A percentile compares a stretch with the other conserved stretches of the same genome.
These are phyloP conservation scores for Pseudomugil tenellus DNA, from an alignment of 2,797 vertebrate genomes.

Conservation along the genomic window DNA sequence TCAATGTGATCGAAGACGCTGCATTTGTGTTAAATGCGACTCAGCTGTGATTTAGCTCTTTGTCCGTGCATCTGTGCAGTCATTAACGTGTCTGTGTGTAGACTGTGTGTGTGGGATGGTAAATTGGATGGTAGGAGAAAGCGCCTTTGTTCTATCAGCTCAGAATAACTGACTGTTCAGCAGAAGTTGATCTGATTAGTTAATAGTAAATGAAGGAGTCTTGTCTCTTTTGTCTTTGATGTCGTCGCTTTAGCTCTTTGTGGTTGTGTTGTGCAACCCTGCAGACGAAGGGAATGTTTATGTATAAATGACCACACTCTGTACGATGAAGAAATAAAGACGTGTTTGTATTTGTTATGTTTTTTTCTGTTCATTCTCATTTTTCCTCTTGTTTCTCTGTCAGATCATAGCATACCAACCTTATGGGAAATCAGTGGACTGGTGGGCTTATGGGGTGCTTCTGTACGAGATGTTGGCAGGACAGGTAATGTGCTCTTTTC, in stretches of 20 bases:
- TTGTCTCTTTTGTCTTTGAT: conserved; percentile 9
- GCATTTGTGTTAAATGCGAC: conserved; percentile 27
- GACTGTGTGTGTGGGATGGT: conserved; percentile 49
- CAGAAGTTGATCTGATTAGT: conserved; percentile 42
- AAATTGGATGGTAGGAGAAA: conserved; percentile 68
- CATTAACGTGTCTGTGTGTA: conserved; percentile 45
- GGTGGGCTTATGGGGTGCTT: conserved; percentile 98
- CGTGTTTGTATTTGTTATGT: neutral
- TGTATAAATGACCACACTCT: neutral
- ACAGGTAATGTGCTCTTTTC: conserved; percentile 84
- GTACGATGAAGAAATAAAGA: neutral
- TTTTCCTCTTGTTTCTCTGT: conserved; percentile 31
- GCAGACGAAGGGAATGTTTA: neutral
- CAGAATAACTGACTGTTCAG: conserved; percentile 69
- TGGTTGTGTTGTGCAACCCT: neutral
- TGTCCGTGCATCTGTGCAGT: conserved; percentile 25
- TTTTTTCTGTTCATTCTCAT: conserved; percentile 1
- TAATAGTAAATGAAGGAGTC: conserved; percentile 20
- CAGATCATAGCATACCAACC: conserved; percentile 99
- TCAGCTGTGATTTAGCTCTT: conserved; percentile 52
- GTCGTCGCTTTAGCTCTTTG: neutral
- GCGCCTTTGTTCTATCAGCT: conserved; percentile 66
- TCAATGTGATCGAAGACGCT: conserved; percentile 28
- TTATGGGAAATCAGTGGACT: conserved; percentile 97
- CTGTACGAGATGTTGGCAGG: conserved; percentile 99